Evolutionary conservation across 1,140 invertebrate species (phyloP).

Genomic region (Drosophila kurseongensis): DNA sequence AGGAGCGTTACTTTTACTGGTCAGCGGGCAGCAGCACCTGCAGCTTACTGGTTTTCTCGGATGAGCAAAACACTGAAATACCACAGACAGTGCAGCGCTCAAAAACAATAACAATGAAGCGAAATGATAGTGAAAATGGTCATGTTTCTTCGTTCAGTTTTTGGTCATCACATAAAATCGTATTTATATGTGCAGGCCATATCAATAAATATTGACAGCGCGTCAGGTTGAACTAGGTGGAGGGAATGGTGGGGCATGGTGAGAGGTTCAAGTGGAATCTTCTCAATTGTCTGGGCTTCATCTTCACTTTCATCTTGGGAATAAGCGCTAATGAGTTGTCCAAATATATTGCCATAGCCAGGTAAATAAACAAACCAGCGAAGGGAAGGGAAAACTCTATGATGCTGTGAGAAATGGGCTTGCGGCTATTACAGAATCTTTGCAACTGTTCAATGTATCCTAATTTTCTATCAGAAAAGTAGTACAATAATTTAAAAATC

Average conservation of each 20-base stretch:
- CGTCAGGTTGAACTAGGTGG: constrained; percentile 4
- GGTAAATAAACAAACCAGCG: neutral
- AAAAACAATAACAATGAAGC: constrained; percentile 73
- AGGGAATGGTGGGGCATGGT: neutral
- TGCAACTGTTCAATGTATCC: too few relatives aligned
- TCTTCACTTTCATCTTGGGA: constrained; percentile 48
- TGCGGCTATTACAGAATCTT: neutral
- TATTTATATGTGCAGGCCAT: constrained; percentile 42
- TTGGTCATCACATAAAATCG: constrained; percentile 75
- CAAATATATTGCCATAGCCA: constrained; percentile 28
- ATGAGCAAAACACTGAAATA: constrained; percentile 49
- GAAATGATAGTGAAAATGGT: constrained; percentile 82
- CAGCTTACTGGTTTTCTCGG: constrained; percentile 59
- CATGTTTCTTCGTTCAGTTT: constrained; percentile 57
- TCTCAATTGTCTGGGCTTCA: constrained; percentile 27
- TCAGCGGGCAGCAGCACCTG: constrained; percentile 38
- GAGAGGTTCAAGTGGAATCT: constrained; percentile 30
- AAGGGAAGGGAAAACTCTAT: constrained; percentile 1
- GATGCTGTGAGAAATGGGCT: neutral
- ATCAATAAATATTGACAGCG: constrained; percentile 49
- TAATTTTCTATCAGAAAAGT: too few relatives aligned
- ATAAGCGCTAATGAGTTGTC: constrained; percentile 54
- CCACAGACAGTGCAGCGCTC: constrained; percentile 36
- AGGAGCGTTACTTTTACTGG: constrained; percentile 77
- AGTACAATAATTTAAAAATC: too few relatives aligned